These are phyloP conservation scores for Sebastolobus altivelis DNA, from an alignment of 2,797 vertebrate species.

Conservation along the genomic window DNA sequence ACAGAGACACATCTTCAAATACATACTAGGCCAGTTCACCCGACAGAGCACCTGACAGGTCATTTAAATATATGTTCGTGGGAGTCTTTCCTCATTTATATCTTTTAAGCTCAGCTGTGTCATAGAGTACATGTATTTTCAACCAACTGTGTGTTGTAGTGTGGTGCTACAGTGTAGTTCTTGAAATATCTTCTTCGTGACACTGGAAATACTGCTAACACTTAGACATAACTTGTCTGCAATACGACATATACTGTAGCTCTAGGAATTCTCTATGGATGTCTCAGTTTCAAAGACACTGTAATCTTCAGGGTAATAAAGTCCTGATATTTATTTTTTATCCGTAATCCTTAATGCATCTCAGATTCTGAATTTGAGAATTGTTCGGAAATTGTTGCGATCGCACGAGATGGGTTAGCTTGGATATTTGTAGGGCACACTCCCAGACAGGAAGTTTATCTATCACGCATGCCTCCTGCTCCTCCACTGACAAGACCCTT, in stretches of 20 bases:
- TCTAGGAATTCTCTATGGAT: constrained; percentile 15
- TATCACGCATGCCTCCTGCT: constrained; percentile 79
- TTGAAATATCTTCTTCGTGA: constrained; percentile 43
- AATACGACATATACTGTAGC: constrained; percentile 14
- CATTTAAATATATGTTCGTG: neutral
- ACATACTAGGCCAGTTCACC: neutral
- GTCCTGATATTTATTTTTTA: constrained; percentile 50
- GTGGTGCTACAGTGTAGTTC: constrained; percentile 9
- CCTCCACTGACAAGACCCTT: constrained; percentile 71
- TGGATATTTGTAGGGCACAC: constrained; percentile 72
- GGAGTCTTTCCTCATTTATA: neutral
- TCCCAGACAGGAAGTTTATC: constrained; percentile 86
- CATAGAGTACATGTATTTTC: constrained; percentile 22
- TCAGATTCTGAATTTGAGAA: constrained; percentile 61
- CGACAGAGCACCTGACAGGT: neutral
- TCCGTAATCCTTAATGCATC: constrained; percentile 42
- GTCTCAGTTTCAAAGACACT: constrained; percentile 6
- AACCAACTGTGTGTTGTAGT: constrained; percentile 35
- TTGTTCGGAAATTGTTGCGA: constrained; percentile 70
- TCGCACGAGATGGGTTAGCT: constrained; percentile 57
- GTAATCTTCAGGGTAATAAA: constrained; percentile 11
- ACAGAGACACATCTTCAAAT: neutral
- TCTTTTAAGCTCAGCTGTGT: neutral
- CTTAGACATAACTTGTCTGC: constrained; percentile 14
- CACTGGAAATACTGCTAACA: constrained; percentile 17